Evolutionary conservation across 2,113 vertebrate genomes (phyloP), one percentile per base, ranked within the genome.

Genomic region (Mellivora capensis): DNA sequence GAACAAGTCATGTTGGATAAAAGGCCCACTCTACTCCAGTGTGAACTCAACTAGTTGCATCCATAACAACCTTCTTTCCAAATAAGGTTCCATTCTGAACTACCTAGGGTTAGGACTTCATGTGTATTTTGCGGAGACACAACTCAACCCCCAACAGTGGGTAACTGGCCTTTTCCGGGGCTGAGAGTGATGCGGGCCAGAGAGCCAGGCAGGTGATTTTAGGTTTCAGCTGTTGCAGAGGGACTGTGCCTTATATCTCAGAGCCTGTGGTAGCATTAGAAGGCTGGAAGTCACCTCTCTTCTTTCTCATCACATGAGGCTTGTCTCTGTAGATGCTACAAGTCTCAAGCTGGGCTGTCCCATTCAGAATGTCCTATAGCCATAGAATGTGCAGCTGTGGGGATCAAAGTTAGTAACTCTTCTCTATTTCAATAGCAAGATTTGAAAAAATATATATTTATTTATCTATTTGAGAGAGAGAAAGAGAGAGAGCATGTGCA

Each of bases 351-450:
- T 64, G n/a, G 18, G 52, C n/a, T 62, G 77, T 27, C 69, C 42
- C 27, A 42, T 42, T 72, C n/a, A 11, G 79, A 39, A 29, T 80
- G 42, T 20, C 77, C 93, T 61, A 39, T 42, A 96, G 59, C n/a
- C 69, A 39, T 2, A 44, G 42, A 64, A 79, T 82, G 13, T 20
- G 18, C 4, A 80, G 47, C 44, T 90, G 80, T 31, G 34, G 18
- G 88, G 79, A 23, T 37, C 42, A 39, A 92, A 79, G 69, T 31
- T 17, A 90, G 72, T 69, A 67, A 85, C 23, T 5, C 4, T 81
- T 77, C n/a, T 90, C 81, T 34, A 61, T 92, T 93, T 96, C 88
- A 71, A 96, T 34, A 77, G 21, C 39, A 39, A 94, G 27, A 39
- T 44, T 69, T 42, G 6, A 42, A 42, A 42, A 42, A 42, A 42